phyloP scores from a whole-genome alignment of 1,140 invertebrate species.

The Palaemon carinicauda region DNA sequence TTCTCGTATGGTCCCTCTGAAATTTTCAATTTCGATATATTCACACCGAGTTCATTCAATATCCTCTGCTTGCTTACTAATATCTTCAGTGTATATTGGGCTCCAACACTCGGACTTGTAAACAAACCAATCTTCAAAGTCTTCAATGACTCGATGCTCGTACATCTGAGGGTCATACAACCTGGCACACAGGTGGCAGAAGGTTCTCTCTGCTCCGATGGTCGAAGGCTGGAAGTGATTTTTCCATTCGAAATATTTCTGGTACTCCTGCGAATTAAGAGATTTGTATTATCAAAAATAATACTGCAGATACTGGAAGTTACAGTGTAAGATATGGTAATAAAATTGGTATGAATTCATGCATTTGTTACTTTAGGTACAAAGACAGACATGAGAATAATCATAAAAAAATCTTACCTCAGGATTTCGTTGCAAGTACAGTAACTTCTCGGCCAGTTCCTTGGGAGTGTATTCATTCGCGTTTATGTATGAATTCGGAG shows the following conservation, averaged over 20 bases:
- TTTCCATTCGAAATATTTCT: conserved; percentile 51
- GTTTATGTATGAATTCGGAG: conserved; percentile 42
- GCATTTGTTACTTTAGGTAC: background rate
- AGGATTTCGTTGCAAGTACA: conserved; percentile 61
- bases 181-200: conserved; percentile 58
- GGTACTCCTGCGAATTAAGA: conserved; percentile 35
- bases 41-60: background rate
- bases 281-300: background rate
- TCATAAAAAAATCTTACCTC: background rate
- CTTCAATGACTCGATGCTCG: conserved; percentile 11
- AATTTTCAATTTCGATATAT: background rate
- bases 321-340: background rate
- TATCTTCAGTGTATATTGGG: background rate
- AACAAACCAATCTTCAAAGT: conserved; percentile 50
- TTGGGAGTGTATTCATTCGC: conserved; percentile 28
- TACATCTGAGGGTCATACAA: conserved; percentile 24
- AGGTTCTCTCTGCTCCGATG: conserved; percentile 57
- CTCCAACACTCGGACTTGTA: conserved; percentile 3
- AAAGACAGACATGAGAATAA: no score
- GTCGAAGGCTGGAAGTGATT: conserved; percentile 62
- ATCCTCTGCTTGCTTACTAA: background rate
- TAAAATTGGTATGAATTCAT: background rate
- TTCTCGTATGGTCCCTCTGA: no score
- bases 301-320: no score
- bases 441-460: conserved; percentile 58